phyloP scores from a whole-genome alignment of 2,888 invertebrate species.

The Chalcis sispes region DNA sequence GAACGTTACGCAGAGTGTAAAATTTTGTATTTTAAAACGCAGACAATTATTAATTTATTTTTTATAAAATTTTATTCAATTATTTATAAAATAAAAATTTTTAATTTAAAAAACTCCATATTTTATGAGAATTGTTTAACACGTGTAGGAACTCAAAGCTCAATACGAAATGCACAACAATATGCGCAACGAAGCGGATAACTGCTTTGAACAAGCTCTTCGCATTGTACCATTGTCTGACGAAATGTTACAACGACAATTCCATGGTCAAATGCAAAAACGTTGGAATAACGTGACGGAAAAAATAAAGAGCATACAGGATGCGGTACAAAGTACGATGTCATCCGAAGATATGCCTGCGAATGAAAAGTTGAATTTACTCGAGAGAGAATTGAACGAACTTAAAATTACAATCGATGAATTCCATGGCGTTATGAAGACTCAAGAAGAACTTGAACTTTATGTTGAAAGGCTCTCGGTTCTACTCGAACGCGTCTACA shows the following conservation, averaged over 20 bases:
- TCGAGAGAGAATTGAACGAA: constrained; percentile 88
- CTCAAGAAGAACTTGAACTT: constrained; percentile 88
- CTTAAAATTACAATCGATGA: constrained; percentile 83
- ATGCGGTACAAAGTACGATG: constrained; percentile 83
- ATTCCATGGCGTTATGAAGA: constrained; percentile 87
- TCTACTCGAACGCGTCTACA: constrained; percentile 84
- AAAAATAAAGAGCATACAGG: constrained; percentile 82
- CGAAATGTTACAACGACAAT: constrained; percentile 88
- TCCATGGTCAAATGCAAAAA: constrained; percentile 86
- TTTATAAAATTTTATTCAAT: constrained; percentile 3
- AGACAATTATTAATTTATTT: constrained; percentile 6
- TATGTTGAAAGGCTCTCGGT: constrained; percentile 90
- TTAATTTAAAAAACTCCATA: neutral
- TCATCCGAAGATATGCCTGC: constrained; percentile 86
- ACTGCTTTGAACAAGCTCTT: constrained; percentile 86
- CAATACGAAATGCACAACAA: constrained; percentile 90
- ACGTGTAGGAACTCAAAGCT: constrained; percentile 85
- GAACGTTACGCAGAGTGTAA: too few species aligned
- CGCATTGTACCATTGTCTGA: constrained; percentile 89
- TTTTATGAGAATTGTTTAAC: constrained; percentile 26
- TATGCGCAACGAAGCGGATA: constrained; percentile 84
- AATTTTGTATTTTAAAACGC: too few species aligned
- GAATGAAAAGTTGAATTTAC: constrained; percentile 84
- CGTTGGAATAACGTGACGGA: constrained; percentile 84
- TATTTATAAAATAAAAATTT: neutral